Percentiles rank a stretch among this genome's conserved stretches.
Conservation (phyloP, 2,888 invertebrate species). For the Leptopilina drosophilae region DNA sequence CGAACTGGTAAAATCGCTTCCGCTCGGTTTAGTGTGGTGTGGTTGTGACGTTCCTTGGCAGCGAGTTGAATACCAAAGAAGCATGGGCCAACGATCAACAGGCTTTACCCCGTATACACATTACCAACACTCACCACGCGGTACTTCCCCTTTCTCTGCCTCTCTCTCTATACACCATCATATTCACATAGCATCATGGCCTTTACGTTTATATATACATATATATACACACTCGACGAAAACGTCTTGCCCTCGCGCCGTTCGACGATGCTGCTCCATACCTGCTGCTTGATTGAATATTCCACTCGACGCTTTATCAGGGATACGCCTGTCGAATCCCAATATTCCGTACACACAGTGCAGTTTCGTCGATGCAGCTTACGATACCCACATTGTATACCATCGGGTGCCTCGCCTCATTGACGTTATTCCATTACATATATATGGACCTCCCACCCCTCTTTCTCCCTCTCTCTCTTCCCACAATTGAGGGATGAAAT, state of each 20-base stretch:
- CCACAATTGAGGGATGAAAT: conserved; percentile 32
- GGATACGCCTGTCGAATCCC: conserved; percentile 70
- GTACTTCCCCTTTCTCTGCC: background rate
- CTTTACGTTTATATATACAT: too few species aligned
- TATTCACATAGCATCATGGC: conserved; percentile 25
- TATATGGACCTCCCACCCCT: background rate
- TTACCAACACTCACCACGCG: too few species aligned
- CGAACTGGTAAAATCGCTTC: conserved; percentile 56
- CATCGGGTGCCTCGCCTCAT: conserved; percentile 47
- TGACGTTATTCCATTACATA: conserved; percentile 50
- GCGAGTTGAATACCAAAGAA: conserved; percentile 51
- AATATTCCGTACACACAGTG: conserved; percentile 60
- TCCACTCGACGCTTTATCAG: conserved; percentile 73
- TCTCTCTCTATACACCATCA: background rate
- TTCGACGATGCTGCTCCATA: conserved; percentile 52
- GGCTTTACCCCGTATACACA: conserved; percentile 54
- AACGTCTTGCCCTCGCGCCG: conserved; percentile 37
- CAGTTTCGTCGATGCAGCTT: conserved; percentile 50
- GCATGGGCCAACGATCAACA: conserved; percentile 64
- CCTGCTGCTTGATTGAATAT: conserved; percentile 72
- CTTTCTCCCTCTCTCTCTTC: too few species aligned
- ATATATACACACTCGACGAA: conserved; percentile 12
- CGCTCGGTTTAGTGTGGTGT: conserved; percentile 53
- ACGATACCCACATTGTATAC: conserved; percentile 41
- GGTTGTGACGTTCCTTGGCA: conserved; percentile 39